phyloP scores from a whole-genome alignment of 2,888 invertebrate genomes.

The Mythimna ferrago region DNA sequence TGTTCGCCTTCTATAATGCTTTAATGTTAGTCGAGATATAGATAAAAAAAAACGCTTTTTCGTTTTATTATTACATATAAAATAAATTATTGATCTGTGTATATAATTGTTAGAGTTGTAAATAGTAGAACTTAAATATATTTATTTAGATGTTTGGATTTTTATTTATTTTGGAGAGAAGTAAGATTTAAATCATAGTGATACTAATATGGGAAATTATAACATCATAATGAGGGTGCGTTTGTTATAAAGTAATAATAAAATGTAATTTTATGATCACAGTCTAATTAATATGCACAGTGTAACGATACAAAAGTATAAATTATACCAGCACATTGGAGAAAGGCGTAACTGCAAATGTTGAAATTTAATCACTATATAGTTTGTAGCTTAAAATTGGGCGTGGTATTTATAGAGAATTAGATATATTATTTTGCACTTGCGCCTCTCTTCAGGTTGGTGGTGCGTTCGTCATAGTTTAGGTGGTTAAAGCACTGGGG shows the following conservation, averaged over 20 bases:
- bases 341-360: slow-evolving; percentile 46
- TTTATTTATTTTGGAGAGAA: slow-evolving; percentile 74
- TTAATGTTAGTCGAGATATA: slow-evolving; percentile 86
- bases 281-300: slow-evolving; percentile 77
- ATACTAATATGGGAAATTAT: slow-evolving; percentile 64
- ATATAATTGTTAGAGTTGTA: slow-evolving; percentile 88
- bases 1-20: slow-evolving; percentile 89
- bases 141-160: slow-evolving; percentile 79
- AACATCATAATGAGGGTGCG: slow-evolving; percentile 73
- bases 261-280: slow-evolving; percentile 74
- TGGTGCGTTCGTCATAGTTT: slow-evolving; percentile 72
- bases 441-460: slow-evolving; percentile 54
- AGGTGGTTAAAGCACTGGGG: slow-evolving; percentile 86
- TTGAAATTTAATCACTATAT: slow-evolving; percentile 45
- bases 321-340: slow-evolving; percentile 54
- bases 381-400: slow-evolving; percentile 54
- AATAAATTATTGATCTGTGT: slow-evolving; percentile 87
- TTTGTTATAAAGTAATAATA: slow-evolving; percentile 71
- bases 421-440: slow-evolving; percentile 34
- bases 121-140: slow-evolving; percentile 83
- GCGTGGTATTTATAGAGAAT: slow-evolving; percentile 54
- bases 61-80: slow-evolving; percentile 70
- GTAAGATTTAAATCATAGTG: slow-evolving; percentile 72
- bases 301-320: slow-evolving; percentile 67
- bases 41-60: slow-evolving; percentile 76